Evolutionary conservation across 1,140 invertebrate species (phyloP).

Genomic region (Spodoptera frugiperda): DNA sequence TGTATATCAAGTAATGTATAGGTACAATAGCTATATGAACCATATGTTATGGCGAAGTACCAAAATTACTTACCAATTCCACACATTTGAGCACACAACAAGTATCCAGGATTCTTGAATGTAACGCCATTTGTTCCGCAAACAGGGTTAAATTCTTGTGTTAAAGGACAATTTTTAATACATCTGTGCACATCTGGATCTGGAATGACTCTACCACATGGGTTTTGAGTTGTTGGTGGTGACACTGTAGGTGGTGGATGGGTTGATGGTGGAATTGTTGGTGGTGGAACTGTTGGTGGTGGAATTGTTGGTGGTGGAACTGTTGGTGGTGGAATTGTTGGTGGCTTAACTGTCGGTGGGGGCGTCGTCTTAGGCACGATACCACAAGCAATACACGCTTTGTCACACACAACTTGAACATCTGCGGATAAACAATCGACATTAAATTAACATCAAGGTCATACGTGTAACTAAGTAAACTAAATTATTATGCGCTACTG

Average conservation of each 20-base stretch:
- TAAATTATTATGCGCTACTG: too few species aligned
- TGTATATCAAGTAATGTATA: too few species aligned
- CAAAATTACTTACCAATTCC: conserved; percentile 29
- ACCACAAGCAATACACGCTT: conserved; percentile 9
- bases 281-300: too few species aligned
- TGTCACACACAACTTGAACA: conserved; percentile 32
- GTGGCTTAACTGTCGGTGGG: not conserved
- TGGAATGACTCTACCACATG: not conserved
- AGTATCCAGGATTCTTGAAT: conserved; percentile 88
- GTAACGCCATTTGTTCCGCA: conserved; percentile 89
- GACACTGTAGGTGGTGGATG: too few species aligned
- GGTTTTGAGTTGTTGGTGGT: too few species aligned
- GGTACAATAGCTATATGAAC: too few species aligned
- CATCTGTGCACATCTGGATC: conserved; percentile 62
- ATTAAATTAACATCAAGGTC: too few species aligned
- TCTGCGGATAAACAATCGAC: not conserved
- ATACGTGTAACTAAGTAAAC: too few species aligned
- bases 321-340: not conserved
- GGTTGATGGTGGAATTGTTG: too few species aligned
- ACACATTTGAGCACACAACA: conserved; percentile 87
- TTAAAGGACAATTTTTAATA: conserved; percentile 82
- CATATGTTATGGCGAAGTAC: too few species aligned
- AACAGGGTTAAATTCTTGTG: conserved; percentile 89
- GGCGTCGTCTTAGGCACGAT: not conserved
- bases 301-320: not conserved